Base-by-base conservation (phyloP, 2,888 invertebrate species). In the Aleiodes alternator region DNA sequence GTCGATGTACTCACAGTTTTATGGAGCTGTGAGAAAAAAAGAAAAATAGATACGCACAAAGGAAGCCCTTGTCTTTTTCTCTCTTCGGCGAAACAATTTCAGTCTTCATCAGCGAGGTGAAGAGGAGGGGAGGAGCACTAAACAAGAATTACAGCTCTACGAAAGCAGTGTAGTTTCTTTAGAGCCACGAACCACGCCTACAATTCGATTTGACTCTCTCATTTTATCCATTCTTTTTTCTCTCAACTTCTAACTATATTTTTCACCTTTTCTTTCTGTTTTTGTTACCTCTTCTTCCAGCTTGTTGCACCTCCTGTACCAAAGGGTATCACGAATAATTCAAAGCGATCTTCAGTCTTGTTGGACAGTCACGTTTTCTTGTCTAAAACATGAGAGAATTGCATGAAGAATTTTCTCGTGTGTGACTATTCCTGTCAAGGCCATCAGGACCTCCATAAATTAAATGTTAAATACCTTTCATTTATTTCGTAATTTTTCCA, bases 291-390 rank as follows among this genome's bases (percentile, higher is more conserved):
- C 38, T 38, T 38, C 6, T 38, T 38, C 38, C 29, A 6, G 31
- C 43, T n/a, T n/a, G 31, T 16, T 48, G 50, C 38, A 43, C 43
- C 61, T 61, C 38, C 11, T 56, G 51, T 23, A 29, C 29, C n/a
- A 48, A 38, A 48, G 57, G 70, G 48, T n/a, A 70, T 70, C 70
- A 57, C 57, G 43, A 70, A 70, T 43, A 43, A 70, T 70, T 48
- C 57, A n/a, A 57, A 48, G 56, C 48, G 70, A 71, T 71, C 57
- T 71, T 31, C 50, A 48, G 29, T 12, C 61, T 43, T 23, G 14
- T 14, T 57, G 59, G 38, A 48, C 71, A 71, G 71, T 71, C 71
- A 71, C 71, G 71, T 71, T 71, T 71, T 71, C 59, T 71, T 16
- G 71, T 34, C 59, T 71, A 51, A 16, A 34, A n/a, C 31, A 59